These are phyloP conservation scores for Phyllopteryx taeniolatus DNA, from an alignment of 2,113 vertebrate species.

Conservation along the genomic window DNA sequence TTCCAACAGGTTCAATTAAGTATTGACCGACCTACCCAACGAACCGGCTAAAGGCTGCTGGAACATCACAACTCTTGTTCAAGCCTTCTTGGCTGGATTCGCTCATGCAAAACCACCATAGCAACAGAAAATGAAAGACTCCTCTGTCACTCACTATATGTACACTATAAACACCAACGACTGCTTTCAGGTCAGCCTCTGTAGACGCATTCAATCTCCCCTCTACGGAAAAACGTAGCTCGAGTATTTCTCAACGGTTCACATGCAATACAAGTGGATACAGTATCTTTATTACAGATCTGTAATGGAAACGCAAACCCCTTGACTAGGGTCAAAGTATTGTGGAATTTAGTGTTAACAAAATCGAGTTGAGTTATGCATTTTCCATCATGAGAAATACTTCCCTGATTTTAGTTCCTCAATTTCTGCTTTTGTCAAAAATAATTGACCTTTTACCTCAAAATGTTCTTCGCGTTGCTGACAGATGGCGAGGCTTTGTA, in stretches of 20 bases:
- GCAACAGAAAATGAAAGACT: slow-evolving; percentile 17
- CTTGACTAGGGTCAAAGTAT: slow-evolving; percentile 16
- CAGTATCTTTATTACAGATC: not conserved
- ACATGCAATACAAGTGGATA: not conserved
- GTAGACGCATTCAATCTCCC: slow-evolving; percentile 4
- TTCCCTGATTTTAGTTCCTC: not conserved
- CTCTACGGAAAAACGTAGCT: not conserved
- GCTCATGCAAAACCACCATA: slow-evolving; percentile 31
- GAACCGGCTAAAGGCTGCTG: slow-evolving; percentile 13
- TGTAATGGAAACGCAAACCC: slow-evolving; percentile 2
- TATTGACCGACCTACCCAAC: not conserved
- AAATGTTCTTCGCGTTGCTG: slow-evolving; percentile 15
- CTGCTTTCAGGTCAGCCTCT: slow-evolving; percentile 13
- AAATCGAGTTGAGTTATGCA: not conserved
- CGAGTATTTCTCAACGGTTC: not conserved
- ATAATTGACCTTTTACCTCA: slow-evolving; percentile 13
- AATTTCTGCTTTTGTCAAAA: slow-evolving; percentile 1
- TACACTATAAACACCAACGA: slow-evolving; percentile 44
- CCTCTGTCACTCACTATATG: slow-evolving; percentile 25
- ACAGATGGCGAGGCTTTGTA: slow-evolving; percentile 29
- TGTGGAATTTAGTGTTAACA: not conserved
- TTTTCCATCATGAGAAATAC: not conserved
- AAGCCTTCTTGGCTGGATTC: slow-evolving; percentile 1
- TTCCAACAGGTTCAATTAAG: not conserved
- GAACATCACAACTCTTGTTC: slow-evolving; percentile 3